Base-by-base conservation (phyloP, 2,888 invertebrate genomes). In the Euphydryas editha region DNA sequence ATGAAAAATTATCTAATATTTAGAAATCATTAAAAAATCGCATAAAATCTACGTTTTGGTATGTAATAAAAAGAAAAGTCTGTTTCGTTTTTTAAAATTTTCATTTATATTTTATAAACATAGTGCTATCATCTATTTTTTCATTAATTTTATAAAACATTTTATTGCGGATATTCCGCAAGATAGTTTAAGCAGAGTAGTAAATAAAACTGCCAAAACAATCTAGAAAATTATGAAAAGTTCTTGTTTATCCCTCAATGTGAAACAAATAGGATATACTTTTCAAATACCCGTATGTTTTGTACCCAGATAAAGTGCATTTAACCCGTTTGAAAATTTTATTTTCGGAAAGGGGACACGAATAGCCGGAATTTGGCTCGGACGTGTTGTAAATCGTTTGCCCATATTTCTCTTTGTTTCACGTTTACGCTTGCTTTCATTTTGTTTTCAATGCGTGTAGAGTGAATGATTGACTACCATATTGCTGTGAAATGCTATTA, bases 291-390 rank as follows among this genome's bases (percentile, higher is more conserved):
- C 54, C 47, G 21, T 44, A 57, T 44, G 62, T 69, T 69, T 72
- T 71, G 78, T 79, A 66, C 64, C 71, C 70, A 69, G 64, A 74
- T 70, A 82, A 86, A 88, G 86, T 88, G 85, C 88, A 85, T 88
- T 72, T 86, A 84, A 81, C 87, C 81, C 83, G 80, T 80, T 78
- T 81, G 79, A 86, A 84, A 51, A 84, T 82, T 75, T 82, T 80
- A 88, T 87, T 88, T 88, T 86, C 82, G 81, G 81, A 76, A 80
- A 79, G 66, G 75, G 74, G 80, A 80, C 81, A 83, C 58, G 82
- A 85, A 86, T 83, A 82, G 78, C 76, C 80, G 84, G 85, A 83
- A 84, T 86, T 85, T 78, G 80, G 81, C 78, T 75, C 71, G 73
- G 70, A 75, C 71, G 73, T 72, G 39, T 72, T 73, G 78, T 78